Base-by-base conservation (phyloP, 2,113 vertebrate species). In the Pantherophis guttatus region DNA sequence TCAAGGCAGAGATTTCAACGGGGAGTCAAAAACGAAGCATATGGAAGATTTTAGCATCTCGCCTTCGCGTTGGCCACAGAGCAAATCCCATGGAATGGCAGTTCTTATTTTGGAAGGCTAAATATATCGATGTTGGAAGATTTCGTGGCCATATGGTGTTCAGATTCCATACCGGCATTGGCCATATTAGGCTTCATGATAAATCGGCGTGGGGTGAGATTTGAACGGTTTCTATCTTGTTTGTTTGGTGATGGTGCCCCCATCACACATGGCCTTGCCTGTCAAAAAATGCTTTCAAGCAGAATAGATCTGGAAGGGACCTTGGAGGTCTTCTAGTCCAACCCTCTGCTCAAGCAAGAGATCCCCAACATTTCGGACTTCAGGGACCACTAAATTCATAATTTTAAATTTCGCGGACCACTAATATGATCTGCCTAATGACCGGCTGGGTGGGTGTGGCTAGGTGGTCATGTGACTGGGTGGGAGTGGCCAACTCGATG, bases 51-150 rank as follows among this genome's bases (percentile, higher is more conserved):
- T 93, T 0, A 39, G 89, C 48, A 8, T n/a, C 29, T 23, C 1
- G 13, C n/a, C 39, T 3, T 81, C 85, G 11, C 62, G 0, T 59
- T 1, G 48, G 91, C 94, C 50, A 55, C 92, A 6, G 85, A 17
- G 88, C 5, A 44, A 62, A n/a, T 59, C 50, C 50, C 48, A 75
- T 85, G 44, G 8, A 86, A 91, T 62, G 85, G 44, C 75, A 55
- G n/a, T 58, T 93, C 92, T 96, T 93, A 96, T 96, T 96, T 96
- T 81, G 88, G 94, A 95, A 94, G 70, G 93, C 75, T 88, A 94
- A 81, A 95, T 58, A 94, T 21, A 90, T 90, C 55, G 93, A 55
- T 55, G 94, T 53, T 94, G 93, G 95, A 94, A 91, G 94, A 93
- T 44, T 94, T 88, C 52, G 24, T 1, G 91, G 13, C 92, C 96